These are phyloP conservation scores for Diadema setosum DNA, from an alignment of 35 echinoderm and acorn worm species.

Conservation along the genomic window DNA sequence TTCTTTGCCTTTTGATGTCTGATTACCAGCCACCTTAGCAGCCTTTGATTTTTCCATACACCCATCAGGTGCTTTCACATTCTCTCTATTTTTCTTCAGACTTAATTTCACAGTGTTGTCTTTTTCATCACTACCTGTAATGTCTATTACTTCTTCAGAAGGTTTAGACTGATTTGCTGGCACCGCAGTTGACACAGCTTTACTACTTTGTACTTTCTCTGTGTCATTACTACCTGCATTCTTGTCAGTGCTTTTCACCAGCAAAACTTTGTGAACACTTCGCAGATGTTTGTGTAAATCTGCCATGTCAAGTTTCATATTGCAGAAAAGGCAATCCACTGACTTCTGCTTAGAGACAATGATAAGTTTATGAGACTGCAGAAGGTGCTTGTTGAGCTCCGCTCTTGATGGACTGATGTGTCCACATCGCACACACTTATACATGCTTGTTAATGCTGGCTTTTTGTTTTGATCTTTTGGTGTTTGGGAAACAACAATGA, in stretches of 20 bases:
- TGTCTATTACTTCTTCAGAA: no score
- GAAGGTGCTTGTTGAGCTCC: not conserved
- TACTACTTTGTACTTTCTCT: no score
- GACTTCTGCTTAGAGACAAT: not conserved
- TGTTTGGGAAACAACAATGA: not conserved
- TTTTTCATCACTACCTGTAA: no score
- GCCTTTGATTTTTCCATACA: no score
- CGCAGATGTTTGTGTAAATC: not conserved
- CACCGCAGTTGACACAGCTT: no score
- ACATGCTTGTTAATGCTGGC: not conserved
- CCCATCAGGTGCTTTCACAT: no score
- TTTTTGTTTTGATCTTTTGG: not conserved
- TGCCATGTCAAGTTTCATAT: not conserved
- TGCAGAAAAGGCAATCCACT: slow-evolving; percentile 5
- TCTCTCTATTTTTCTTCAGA: no score
- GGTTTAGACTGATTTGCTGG: no score
- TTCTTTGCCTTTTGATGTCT: no score
- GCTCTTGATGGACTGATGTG: not conserved
- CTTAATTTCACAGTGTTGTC: no score
- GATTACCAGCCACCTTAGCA: no score
- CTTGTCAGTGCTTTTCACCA: not conserved
- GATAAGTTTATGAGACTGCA: not conserved
- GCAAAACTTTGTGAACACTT: not conserved
- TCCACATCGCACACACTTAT: slow-evolving; percentile 8
- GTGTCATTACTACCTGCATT: not conserved